Evolutionary conservation across 1,140 invertebrate genomes (phyloP).

Genomic region (Gryon sp.): DNA sequence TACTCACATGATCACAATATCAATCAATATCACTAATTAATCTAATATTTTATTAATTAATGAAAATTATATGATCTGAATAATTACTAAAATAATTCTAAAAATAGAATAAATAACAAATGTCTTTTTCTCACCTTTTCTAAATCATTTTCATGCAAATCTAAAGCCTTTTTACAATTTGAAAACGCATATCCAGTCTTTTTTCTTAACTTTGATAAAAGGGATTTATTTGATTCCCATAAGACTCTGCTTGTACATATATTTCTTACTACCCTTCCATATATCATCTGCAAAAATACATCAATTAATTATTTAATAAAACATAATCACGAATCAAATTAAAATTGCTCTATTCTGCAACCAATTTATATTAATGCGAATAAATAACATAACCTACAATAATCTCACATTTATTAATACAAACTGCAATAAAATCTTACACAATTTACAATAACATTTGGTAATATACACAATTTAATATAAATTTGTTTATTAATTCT

Average conservation of each 20-base stretch:
- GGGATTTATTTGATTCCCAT: conserved; percentile 81
- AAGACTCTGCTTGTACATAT: conserved; percentile 70
- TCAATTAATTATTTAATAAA: conserved; percentile 6
- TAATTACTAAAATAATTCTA: not conserved
- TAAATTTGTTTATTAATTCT: too few relatives aligned
- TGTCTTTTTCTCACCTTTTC: conserved; percentile 82
- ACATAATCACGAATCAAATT: not conserved
- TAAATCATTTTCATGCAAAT: conserved; percentile 92
- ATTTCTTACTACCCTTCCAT: conserved; percentile 68
- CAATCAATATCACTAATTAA: too few relatives aligned
- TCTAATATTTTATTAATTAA: too few relatives aligned
- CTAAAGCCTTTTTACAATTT: conserved; percentile 96
- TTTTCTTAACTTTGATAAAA: conserved; percentile 91
- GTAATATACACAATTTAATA: too few relatives aligned
- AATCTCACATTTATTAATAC: too few relatives aligned
- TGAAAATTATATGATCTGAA: too few relatives aligned
- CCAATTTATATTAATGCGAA: conserved; percentile 9
- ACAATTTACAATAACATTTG: too few relatives aligned
- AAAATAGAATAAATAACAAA: conserved; percentile 48
- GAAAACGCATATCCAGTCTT: conserved; percentile 96
- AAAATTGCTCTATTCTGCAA: not conserved
- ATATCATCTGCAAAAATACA: conserved; percentile 75
- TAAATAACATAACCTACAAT: too few relatives aligned
- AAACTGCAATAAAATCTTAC: too few relatives aligned
- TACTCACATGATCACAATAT: too few relatives aligned